Conservation (phyloP, 1,140 invertebrate genomes). For the Cyrtorhinus lividipennis region DNA sequence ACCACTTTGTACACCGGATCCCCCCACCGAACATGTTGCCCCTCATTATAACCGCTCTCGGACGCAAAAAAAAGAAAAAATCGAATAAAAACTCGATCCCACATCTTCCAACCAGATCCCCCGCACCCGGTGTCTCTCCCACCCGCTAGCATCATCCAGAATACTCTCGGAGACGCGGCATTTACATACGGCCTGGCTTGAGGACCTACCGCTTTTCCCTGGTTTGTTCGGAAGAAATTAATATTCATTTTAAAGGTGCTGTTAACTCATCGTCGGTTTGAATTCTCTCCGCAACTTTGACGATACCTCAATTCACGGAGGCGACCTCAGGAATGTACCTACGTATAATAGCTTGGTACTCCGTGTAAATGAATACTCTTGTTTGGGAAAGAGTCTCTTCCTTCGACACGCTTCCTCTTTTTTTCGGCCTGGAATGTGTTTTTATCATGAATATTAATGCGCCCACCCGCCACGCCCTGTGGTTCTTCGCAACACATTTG, state of each 20-base stretch:
- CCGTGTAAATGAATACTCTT: not conserved
- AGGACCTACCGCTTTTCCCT: not conserved
- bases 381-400: not conserved
- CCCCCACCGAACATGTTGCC: not conserved
- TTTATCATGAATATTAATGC: slow-evolving; percentile 3
- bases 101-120: not conserved
- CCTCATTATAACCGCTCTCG: slow-evolving; percentile 9
- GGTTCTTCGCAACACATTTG: not conserved
- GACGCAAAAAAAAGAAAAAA: not conserved
- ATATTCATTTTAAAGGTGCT: slow-evolving; percentile 3
- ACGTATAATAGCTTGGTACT: too few species aligned
- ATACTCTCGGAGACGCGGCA: not conserved
- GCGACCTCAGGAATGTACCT: not conserved
- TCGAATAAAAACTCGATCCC: slow-evolving; percentile 1
- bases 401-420: not conserved
- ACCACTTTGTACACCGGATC: slow-evolving; percentile 1
- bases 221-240: not conserved
- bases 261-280: not conserved
- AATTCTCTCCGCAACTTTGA: not conserved
- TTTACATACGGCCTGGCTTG: not conserved
- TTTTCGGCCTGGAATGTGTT: not conserved
- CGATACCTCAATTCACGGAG: not conserved
- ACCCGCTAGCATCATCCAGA: not conserved
- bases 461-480: not conserved
- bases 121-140: not conserved